These are phyloP conservation scores for Alviniconcha strummeri DNA, from an alignment of 2,888 invertebrate genomes.

Conservation along the genomic window DNA sequence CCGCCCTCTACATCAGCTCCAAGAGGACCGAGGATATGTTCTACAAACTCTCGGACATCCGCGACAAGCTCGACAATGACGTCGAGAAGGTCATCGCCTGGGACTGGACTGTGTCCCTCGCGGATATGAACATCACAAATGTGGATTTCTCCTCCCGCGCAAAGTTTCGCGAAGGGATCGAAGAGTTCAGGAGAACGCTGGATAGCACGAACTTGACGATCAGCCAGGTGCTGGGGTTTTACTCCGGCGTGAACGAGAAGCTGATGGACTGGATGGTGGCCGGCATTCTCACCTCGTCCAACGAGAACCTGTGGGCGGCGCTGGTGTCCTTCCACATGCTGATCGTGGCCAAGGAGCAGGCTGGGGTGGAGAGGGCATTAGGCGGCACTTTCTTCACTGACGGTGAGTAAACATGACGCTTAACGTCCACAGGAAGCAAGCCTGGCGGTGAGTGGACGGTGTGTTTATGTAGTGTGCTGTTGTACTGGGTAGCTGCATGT, in stretches of 20 bases:
- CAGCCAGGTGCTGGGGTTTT: conserved; percentile 43
- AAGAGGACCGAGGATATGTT: conserved; percentile 34
- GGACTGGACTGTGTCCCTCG: not conserved
- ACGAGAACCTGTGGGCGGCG: conserved; percentile 43
- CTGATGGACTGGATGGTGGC: conserved; percentile 47
- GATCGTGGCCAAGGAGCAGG: conserved; percentile 51
- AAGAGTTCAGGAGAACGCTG: not conserved
- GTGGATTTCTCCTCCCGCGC: not conserved
- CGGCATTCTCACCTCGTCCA: conserved; percentile 40
- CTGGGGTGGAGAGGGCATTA: conserved; percentile 55
- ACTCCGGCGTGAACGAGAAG: conserved; percentile 43
- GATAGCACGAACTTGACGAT: not conserved
- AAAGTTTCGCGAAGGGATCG: not conserved
- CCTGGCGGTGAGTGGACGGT: not conserved
- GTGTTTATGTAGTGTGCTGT: not conserved
- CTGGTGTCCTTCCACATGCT: conserved; percentile 55
- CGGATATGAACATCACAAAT: not conserved
- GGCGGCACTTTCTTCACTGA: conserved; percentile 51
- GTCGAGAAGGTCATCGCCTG: conserved; percentile 34
- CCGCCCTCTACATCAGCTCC: conserved; percentile 50
- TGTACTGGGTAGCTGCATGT: not conserved
- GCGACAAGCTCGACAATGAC: conserved; percentile 40
- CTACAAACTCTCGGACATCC: conserved; percentile 32
- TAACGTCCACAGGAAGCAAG: not conserved
- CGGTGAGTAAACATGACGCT: conserved; percentile 43